Base-by-base conservation (phyloP, 2,797 vertebrate species). In the Anisognathus igniventris region DNA sequence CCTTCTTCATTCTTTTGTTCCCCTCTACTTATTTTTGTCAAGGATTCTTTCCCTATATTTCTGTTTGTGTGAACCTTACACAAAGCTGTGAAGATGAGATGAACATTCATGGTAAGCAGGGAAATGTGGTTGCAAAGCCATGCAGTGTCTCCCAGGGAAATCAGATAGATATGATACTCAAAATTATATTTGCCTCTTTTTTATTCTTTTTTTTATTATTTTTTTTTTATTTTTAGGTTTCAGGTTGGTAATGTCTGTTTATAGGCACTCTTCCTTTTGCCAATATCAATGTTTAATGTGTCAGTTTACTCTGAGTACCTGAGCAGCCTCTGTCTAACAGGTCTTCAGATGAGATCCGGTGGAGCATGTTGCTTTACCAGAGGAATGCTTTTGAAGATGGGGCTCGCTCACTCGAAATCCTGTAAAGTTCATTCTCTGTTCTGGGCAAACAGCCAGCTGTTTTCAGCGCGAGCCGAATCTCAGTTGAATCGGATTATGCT, bases 351-450 rank as follows among this genome's bases (percentile, higher is more conserved):
- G 1, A 86, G 84, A 92, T 79, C 85, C 73, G 57, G 65, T 42
- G 65, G 78, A 89, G 75, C 91, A 67, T 67, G 68, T 64, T 91
- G 84, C 87, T 80, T 47, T 89, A 73, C 48, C 75, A 60, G 78
- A 96, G 81, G 95, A 92, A 96, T 93, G 94, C 91, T 92, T 93
- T 92, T 95, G 96, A 96, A 89, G 92, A 91, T 57, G 81, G n/a
- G 65, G 45, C 62, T 96, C 30, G 1, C 81, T 92, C 86, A 17
- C 78, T 92, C 9, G 0, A 91, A 92, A 96, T 92, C 72, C 91
- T 93, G 78, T 89, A 37, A 91, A 95, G 92, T 96, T 94, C 89
- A 74, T 90, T 94, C 92, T 83, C 80, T 4, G 2, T 79, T 94
- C 95, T 65, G 75, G 96, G 95, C 96, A 93, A 40, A 71, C 84